phyloP scores from a whole-genome alignment of 2,888 invertebrate species.

The Idaea biselata region DNA sequence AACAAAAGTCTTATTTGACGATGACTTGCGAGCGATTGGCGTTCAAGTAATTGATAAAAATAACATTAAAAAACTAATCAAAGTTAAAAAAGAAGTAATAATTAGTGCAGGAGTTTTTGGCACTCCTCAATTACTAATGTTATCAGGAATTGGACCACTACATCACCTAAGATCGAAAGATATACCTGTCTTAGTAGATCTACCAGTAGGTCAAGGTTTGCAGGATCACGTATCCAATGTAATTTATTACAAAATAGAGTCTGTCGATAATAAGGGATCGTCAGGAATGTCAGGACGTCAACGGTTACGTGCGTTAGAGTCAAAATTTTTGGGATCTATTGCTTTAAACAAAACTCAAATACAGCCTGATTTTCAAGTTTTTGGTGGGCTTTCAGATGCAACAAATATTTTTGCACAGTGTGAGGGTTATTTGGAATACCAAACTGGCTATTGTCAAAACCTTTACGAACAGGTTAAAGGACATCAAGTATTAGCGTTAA shows the following conservation, averaged over 20 bases:
- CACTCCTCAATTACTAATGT: neutral
- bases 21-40: constrained; percentile 54
- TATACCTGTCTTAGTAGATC: constrained; percentile 49
- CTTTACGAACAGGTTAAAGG: constrained; percentile 1
- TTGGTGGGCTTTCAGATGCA: neutral
- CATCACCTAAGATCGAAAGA: constrained; percentile 42
- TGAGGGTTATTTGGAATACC: neutral
- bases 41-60: constrained; percentile 47
- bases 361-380: neutral
- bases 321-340: neutral
- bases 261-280: neutral
- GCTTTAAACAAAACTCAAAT: neutral
- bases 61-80: constrained; percentile 34
- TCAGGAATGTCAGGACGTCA: neutral
- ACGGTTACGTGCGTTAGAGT: too few species aligned
- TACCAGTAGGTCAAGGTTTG: constrained; percentile 62
- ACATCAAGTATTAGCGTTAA: neutral
- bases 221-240: constrained; percentile 53
- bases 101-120: constrained; percentile 1
- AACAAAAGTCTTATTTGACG: constrained; percentile 67
- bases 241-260: neutral
- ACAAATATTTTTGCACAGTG: neutral
- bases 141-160: constrained; percentile 50
- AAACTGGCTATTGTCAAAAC: neutral
- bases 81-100: constrained; percentile 61